phyloP scores from a whole-genome alignment of 1,140 invertebrate genomes.

The Mizuhopecten yessoensis region DNA sequence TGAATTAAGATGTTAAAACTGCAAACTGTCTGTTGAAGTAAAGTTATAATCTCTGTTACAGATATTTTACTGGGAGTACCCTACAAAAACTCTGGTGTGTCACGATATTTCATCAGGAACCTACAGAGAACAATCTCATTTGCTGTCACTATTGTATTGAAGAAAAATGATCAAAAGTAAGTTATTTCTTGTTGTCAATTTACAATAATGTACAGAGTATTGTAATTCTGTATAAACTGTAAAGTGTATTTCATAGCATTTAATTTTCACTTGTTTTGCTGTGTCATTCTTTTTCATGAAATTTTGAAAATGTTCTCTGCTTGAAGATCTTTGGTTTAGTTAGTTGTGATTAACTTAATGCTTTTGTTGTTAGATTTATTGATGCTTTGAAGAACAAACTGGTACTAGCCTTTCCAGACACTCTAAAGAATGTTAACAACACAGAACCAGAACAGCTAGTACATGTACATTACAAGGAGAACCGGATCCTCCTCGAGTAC shows the following conservation, averaged over 20 bases:
- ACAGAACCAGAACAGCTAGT: slow-evolving; percentile 80
- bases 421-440: slow-evolving; percentile 82
- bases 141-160: slow-evolving; percentile 94
- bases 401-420: slow-evolving; percentile 88
- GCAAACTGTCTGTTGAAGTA: no score
- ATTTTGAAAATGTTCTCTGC: no score
- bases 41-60: no score
- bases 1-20: no score
- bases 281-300: no score
- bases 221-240: no score
- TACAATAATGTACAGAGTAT: no score
- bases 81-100: slow-evolving; percentile 94
- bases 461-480: slow-evolving; percentile 85
- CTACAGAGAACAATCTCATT: slow-evolving; percentile 93
- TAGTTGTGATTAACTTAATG: neutral
- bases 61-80: slow-evolving; percentile 97
- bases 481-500: slow-evolving; percentile 93
- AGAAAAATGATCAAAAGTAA: slow-evolving; percentile 91
- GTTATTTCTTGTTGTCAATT: slow-evolving; percentile 55
- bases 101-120: slow-evolving; percentile 91
- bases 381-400: slow-evolving; percentile 89
- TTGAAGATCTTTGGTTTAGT: no score
- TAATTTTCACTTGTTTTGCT: no score
- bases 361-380: slow-evolving; percentile 87
- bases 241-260: no score